phyloP scores from a whole-genome alignment of 2,113 vertebrate species.

The Dipodomys spectabilis region DNA sequence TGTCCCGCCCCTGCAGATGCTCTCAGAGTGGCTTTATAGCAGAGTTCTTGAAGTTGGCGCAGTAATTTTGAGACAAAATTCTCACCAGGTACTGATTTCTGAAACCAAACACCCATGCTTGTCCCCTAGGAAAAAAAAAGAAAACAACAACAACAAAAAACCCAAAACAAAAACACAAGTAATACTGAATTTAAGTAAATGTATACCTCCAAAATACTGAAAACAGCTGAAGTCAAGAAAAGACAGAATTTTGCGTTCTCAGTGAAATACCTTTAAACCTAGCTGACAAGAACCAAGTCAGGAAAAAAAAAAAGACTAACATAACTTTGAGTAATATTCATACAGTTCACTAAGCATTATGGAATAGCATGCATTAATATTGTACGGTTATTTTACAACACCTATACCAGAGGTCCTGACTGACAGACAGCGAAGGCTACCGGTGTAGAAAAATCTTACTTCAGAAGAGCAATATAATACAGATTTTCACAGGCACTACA shows the following conservation, averaged over 20 bases:
- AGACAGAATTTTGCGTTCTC: slow-evolving; percentile 89
- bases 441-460: slow-evolving; percentile 96
- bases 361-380: slow-evolving; percentile 99
- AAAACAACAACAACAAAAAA: slow-evolving; percentile 76
- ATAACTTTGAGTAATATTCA: slow-evolving; percentile 93
- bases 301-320: slow-evolving; percentile 92
- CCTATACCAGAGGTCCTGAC: slow-evolving; percentile 97
- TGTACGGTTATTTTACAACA: slow-evolving; percentile 96
- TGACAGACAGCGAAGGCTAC: slow-evolving; percentile 99
- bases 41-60: slow-evolving; percentile 84
- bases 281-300: slow-evolving; percentile 90
- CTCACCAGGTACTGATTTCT: slow-evolving; percentile 87
- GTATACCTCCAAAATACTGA: slow-evolving; percentile 92
- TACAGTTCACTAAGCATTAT: slow-evolving; percentile 96
- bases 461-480: slow-evolving; percentile 98
- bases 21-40: slow-evolving; percentile 75
- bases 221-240: slow-evolving; percentile 89
- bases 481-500: slow-evolving; percentile 99
- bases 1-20: slow-evolving; percentile 79
- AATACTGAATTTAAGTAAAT: slow-evolving; percentile 93
- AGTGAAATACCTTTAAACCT: slow-evolving; percentile 92
- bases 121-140: slow-evolving; percentile 83
- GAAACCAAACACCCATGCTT: slow-evolving; percentile 88
- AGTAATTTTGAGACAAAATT: slow-evolving; percentile 84
- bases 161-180: slow-evolving; percentile 86